Percentiles rank a stretch among this genome's conserved stretches.
Evolutionary conservation across 2,113 vertebrate species (phyloP).

Genomic region (Myotis yumanensis): DNA sequence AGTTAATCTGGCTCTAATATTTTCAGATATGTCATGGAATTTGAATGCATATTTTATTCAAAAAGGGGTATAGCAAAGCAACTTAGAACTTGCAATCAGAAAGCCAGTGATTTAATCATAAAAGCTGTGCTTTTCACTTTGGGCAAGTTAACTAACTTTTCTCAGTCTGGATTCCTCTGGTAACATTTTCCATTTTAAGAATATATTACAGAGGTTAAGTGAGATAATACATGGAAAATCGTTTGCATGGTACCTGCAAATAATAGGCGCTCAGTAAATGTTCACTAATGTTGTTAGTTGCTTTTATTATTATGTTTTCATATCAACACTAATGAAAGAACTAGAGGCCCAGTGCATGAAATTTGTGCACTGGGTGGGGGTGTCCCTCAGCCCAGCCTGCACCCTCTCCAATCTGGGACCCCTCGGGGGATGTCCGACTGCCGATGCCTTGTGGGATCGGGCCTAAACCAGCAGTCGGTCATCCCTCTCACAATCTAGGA

Average conservation of each 20-base stretch:
- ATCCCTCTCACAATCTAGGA: too few species aligned
- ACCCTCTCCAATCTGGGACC: too few species aligned
- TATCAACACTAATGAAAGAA: too few species aligned
- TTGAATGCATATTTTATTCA: not conserved
- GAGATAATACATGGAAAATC: not conserved
- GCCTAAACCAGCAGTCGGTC: too few species aligned
- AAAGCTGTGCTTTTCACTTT: not conserved
- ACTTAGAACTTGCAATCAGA: not conserved
- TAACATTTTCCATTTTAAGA: not conserved
- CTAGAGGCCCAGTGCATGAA: too few species aligned
- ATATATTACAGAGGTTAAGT: not conserved
- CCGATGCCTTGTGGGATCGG: too few species aligned
- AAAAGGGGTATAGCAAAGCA: not conserved
- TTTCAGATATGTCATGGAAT: not conserved
- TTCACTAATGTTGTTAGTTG: not conserved
- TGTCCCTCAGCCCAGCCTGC: too few species aligned
- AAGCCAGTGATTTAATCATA: not conserved
- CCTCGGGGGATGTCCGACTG: too few species aligned
- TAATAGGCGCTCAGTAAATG: not conserved
- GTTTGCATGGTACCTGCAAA: not conserved
- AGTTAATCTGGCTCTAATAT: not conserved
- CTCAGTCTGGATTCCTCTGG: not conserved
- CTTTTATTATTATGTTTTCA: not conserved
- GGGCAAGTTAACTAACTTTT: not conserved
- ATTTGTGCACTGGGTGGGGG: too few species aligned